Base-by-base conservation (phyloP, 2,113 vertebrate species). In the Gobius niger region DNA sequence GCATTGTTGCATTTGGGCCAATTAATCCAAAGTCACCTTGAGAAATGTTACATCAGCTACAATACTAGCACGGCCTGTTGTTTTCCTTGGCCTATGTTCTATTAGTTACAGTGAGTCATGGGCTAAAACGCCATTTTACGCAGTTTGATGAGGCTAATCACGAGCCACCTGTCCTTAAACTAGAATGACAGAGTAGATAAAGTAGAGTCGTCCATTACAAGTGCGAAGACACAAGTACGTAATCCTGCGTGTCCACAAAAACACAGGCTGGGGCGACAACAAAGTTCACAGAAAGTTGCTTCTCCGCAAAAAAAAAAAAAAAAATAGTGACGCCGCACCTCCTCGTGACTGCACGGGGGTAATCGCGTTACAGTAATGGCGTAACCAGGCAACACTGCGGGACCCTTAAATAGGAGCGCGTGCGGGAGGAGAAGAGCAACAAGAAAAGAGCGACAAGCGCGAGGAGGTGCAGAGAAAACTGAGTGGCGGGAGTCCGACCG, bases 361-460 rank as follows among this genome's bases (percentile, higher is more conserved):
- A 70, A 77, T 75, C 51, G 1, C 11, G 47, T 10, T 72, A 64
- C 71, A 18, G 63, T 18, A 14, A 51, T 5, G 44, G 47, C 73
- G 82, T 84, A 63, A 73, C 85, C 51, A 51, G 19, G 78, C 78
- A 80, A 85, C 91, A 78, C 79, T 80, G 87, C 85, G 46, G 46
- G 62, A 34, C 75, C 46, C 79, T 73, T 92, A 89, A 94, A 95
- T 90, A 95, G 88, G 86, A 56, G 70, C 66, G 89, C 77, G 66
- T 64, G 53, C 75, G 1, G 7, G 82, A 75, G 79, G 57, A 76
- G 79, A 52, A 77, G 41, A 5, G 73, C 42, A 34, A 71, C 61
- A 47, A 18, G 64, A 5, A 14, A 47, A 4, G 49, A 53, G 73
- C 67, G 67, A 47, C 68, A 57, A 68, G 75, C 47, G 72, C 78